Percentiles rank a stretch among this genome's conserved stretches.
Conservation (phyloP, 2,797 vertebrate genomes). For the Crax fasciolata region DNA sequence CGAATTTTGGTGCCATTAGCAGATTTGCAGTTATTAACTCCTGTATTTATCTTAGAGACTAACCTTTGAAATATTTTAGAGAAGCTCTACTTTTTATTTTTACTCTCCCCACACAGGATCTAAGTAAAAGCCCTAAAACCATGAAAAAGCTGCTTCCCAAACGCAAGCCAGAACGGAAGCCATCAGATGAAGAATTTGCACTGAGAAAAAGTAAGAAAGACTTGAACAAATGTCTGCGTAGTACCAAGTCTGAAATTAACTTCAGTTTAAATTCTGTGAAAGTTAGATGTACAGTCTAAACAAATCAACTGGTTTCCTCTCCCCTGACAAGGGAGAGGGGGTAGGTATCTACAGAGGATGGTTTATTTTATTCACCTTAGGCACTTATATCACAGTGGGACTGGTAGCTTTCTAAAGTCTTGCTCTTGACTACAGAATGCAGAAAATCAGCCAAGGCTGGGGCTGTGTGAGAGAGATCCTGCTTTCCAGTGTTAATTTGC, state of each 20-base stretch:
- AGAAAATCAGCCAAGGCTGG: background rate
- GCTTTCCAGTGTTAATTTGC: background rate
- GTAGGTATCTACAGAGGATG: background rate
- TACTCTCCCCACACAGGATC: slow-evolving; percentile 85
- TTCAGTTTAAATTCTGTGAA: background rate
- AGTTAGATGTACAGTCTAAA: background rate
- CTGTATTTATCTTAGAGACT: background rate
- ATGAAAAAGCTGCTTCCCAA: slow-evolving; percentile 98
- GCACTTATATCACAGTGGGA: rapidly evolving
- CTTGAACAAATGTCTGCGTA: background rate
- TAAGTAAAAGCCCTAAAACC: slow-evolving; percentile 98
- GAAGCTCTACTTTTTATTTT: background rate
- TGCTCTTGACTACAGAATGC: rapidly evolving
- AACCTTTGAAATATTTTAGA: background rate
- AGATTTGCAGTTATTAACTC: background rate
- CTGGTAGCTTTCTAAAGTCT: background rate
- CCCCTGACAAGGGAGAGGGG: background rate
- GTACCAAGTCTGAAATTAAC: background rate
- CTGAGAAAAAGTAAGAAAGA: slow-evolving; percentile 93
- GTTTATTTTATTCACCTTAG: background rate
- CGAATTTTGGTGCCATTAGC: background rate
- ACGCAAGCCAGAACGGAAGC: slow-evolving; percentile 96
- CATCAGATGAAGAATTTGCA: slow-evolving; percentile 97
- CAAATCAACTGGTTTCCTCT: background rate
- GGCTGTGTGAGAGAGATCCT: background rate